These are phyloP conservation scores for Drosophila putrida DNA, from an alignment of 2,888 invertebrate species.

Conservation along the genomic window DNA sequence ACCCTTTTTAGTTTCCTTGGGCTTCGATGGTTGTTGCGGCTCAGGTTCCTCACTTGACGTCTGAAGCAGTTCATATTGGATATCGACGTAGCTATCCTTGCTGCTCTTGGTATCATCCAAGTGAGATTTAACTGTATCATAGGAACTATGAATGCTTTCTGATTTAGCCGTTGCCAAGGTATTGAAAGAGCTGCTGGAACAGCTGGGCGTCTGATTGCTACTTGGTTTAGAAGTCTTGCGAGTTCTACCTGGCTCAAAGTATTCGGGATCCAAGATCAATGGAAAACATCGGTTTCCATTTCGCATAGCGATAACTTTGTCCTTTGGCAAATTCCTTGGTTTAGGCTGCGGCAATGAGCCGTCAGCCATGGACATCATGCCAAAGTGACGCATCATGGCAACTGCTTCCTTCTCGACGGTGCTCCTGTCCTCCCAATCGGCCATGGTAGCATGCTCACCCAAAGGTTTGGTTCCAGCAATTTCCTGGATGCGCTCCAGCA, in stretches of 20 bases:
- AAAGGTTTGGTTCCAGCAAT: slow-evolving; percentile 76
- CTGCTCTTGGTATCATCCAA: slow-evolving; percentile 3
- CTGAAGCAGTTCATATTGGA: slow-evolving; percentile 35
- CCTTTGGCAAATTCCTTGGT: slow-evolving; percentile 45
- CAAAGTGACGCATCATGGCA: slow-evolving; percentile 80
- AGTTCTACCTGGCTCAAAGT: slow-evolving; percentile 63
- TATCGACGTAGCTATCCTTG: slow-evolving; percentile 6
- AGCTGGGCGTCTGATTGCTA: not conserved
- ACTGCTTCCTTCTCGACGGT: slow-evolving; percentile 77
- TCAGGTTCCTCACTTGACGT: not conserved
- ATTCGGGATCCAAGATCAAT: slow-evolving; percentile 70
- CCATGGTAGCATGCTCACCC: slow-evolving; percentile 76
- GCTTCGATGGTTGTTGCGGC: not conserved
- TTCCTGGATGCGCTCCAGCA: slow-evolving; percentile 78
- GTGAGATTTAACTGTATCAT: slow-evolving; percentile 1
- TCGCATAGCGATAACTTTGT: slow-evolving; percentile 51
- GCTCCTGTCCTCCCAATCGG: slow-evolving; percentile 77
- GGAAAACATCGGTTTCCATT: slow-evolving; percentile 71
- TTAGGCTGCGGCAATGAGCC: slow-evolving; percentile 16
- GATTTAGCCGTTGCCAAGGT: not conserved
- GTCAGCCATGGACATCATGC: slow-evolving; percentile 66
- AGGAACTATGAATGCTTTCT: not conserved
- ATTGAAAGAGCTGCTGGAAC: not conserved
- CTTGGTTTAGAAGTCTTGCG: not conserved
- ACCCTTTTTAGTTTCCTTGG: not conserved